A percentile compares a stretch with the other conserved stretches of the same genome.
These are phyloP conservation scores for Volucella inflata DNA, from an alignment of 2,888 invertebrate genomes.

Conservation along the genomic window DNA sequence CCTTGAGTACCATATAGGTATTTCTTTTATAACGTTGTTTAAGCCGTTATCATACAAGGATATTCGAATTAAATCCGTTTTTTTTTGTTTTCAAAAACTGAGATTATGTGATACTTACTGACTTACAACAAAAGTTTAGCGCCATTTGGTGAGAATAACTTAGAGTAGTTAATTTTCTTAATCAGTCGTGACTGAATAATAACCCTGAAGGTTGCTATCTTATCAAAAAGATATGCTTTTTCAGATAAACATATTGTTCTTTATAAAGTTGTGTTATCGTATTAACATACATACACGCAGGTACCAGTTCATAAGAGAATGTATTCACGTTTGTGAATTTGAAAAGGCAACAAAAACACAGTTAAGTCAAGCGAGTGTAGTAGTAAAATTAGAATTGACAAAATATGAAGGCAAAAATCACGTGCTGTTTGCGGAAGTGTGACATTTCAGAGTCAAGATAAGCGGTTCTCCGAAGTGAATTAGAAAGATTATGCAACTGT, in stretches of 20 bases:
- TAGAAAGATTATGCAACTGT: constrained; percentile 2
- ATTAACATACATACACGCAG: too few relatives aligned
- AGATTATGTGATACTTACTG: too few relatives aligned
- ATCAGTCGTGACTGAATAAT: background rate
- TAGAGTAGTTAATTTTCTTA: background rate
- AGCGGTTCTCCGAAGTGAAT: constrained; percentile 5
- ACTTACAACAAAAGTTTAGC: too few relatives aligned
- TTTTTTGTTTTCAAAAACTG: too few relatives aligned
- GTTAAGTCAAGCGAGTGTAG: background rate
- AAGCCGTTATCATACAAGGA: too few relatives aligned
- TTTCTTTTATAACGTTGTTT: too few relatives aligned
- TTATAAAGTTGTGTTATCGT: background rate
- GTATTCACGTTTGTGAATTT: background rate
- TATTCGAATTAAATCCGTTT: too few relatives aligned
- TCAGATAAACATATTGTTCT: constrained; percentile 14
- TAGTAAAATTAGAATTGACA: background rate
- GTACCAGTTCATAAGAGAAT: background rate
- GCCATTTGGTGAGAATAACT: background rate
- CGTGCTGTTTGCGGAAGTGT: constrained; percentile 9
- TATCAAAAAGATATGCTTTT: constrained; percentile 21
- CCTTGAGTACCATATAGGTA: too few relatives aligned
- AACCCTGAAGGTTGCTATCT: background rate
- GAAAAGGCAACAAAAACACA: constrained; percentile 12
- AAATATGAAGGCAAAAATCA: constrained; percentile 2
- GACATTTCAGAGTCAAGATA: constrained; percentile 8